Percentiles rank a stretch among this genome's conserved stretches.
Evolutionary conservation across 2,113 vertebrate genomes (phyloP).

Genomic region (Ameiurus melas): DNA sequence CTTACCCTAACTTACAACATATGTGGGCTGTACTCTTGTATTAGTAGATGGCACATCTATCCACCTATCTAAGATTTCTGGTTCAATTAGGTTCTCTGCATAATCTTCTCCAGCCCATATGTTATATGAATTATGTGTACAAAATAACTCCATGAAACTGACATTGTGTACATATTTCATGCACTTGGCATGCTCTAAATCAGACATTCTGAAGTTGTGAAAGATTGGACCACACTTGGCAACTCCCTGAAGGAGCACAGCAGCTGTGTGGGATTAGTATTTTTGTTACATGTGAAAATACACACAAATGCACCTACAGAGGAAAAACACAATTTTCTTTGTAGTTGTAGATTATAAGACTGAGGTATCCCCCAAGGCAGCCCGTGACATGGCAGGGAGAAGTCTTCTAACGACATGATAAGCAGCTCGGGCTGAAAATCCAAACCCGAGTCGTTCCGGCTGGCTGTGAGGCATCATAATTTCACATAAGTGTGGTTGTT

Average conservation of each 20-base stretch:
- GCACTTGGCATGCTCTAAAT: constrained; percentile 12
- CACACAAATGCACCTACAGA: not conserved
- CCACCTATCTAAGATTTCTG: constrained; percentile 21
- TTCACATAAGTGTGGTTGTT: constrained; percentile 16
- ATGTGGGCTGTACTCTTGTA: constrained; percentile 29
- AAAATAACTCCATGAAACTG: not conserved
- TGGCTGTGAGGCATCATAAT: constrained; percentile 34
- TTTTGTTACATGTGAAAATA: constrained; percentile 26
- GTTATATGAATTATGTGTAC: constrained; percentile 19
- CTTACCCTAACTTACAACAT: constrained; percentile 30
- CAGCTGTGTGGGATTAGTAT: constrained; percentile 40
- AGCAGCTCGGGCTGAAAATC: constrained; percentile 2
- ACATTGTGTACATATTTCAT: constrained; percentile 19
- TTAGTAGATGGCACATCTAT: constrained; percentile 29
- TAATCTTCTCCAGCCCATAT: constrained; percentile 1
- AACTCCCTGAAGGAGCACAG: constrained; percentile 13
- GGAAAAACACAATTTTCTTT: not conserved
- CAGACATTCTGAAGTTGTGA: constrained; percentile 20
- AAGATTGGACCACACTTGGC: constrained; percentile 36
- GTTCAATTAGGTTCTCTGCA: constrained; percentile 4
- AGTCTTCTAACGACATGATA: constrained; percentile 2
- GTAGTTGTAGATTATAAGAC: not conserved
- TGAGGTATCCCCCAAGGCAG: not conserved
- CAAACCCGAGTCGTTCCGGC: not conserved
- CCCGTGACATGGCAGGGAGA: not conserved